Percentiles rank a stretch among this genome's conserved stretches.
These are phyloP conservation scores for Trichoplusia ni DNA, from an alignment of 1,140 invertebrate species.

Conservation along the genomic window DNA sequence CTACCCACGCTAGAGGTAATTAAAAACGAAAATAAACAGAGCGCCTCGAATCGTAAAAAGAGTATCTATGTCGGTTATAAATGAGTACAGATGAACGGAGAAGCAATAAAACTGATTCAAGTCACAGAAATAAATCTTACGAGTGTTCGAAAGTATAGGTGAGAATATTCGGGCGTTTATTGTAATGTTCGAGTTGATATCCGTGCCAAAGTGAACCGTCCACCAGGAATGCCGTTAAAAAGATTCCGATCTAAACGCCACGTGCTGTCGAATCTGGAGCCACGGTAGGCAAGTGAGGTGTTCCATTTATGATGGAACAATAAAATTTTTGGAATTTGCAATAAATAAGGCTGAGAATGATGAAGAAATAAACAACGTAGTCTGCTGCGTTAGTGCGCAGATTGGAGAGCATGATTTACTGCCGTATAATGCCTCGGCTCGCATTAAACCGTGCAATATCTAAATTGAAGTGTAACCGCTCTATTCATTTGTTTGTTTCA, in stretches of 20 bases:
- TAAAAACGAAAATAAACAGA: constrained; percentile 82
- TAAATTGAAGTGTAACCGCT: constrained; percentile 34
- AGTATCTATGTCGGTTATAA: constrained; percentile 78
- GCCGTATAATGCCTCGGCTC: constrained; percentile 30
- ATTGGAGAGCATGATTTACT: constrained; percentile 39
- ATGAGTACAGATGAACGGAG: constrained; percentile 78
- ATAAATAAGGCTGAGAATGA: constrained; percentile 50
- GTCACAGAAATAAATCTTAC: constrained; percentile 79
- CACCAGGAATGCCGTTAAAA: constrained; percentile 63
- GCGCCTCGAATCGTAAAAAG: constrained; percentile 78
- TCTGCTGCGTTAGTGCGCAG: constrained; percentile 38
- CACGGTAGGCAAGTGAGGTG: constrained; percentile 42
- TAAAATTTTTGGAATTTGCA: constrained; percentile 60
- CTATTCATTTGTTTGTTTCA: constrained; percentile 30
- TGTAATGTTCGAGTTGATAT: constrained; percentile 53
- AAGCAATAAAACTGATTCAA: constrained; percentile 78
- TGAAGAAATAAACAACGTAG: constrained; percentile 50
- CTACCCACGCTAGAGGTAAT: constrained; percentile 76
- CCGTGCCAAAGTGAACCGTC: constrained; percentile 52
- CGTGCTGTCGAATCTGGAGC: constrained; percentile 47
- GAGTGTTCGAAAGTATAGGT: constrained; percentile 71
- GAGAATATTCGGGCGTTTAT: constrained; percentile 61
- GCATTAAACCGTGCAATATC: constrained; percentile 37
- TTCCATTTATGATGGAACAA: constrained; percentile 52
- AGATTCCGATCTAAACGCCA: constrained; percentile 57